Evolutionary conservation across 2,113 vertebrate genomes (phyloP), one percentile per base, ranked within the genome.

Genomic region (Microtus ochrogaster): DNA sequence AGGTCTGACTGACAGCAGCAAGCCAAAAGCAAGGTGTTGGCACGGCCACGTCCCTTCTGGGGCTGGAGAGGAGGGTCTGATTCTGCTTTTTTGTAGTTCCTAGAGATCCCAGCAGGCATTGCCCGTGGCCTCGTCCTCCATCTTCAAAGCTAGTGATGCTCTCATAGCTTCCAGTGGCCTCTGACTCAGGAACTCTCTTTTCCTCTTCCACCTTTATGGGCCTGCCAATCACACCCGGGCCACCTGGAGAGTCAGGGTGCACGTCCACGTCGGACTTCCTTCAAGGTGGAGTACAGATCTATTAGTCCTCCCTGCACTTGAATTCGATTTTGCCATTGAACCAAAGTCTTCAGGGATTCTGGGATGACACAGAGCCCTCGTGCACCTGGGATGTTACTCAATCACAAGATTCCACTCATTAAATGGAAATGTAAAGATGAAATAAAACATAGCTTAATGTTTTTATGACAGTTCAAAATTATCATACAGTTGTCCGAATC

Each of bases 381-480:
- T 61, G 52, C 24, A 36, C 12, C 3, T 66, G 19, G 44, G 5
- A 0, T 24, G 3, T 72, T 47, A 33, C 76, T 39, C 44, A 72
- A 30, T 30, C 44, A 47, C 55, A 24, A 89, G 70, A 68, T n/a
- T 88, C 65, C 4, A 52, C 26, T 94, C 12, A 68, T 78, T 63
- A 91, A 49, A 94, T 68, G 33, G 52, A 84, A 3, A n/a, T 77
- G 39, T 30, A 66, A 10, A 92, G 22, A 58, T 30, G 65, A 94
- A 97, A 89, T 30, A 28, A n/a, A 88, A 0, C 63, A 88, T 52
- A 70, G 89, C 81, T 33, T 4, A 92, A 0, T 90, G 88, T 86
- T 97, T 95, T 96, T 52, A 30, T 97, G 79, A 96, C 94, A 97
- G 77, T 49, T 83, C 70, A 96, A 44, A 96, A 94, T 66, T 95